Conservation (phyloP, 2,888 invertebrate species). For the Leptopilina syphax region DNA sequence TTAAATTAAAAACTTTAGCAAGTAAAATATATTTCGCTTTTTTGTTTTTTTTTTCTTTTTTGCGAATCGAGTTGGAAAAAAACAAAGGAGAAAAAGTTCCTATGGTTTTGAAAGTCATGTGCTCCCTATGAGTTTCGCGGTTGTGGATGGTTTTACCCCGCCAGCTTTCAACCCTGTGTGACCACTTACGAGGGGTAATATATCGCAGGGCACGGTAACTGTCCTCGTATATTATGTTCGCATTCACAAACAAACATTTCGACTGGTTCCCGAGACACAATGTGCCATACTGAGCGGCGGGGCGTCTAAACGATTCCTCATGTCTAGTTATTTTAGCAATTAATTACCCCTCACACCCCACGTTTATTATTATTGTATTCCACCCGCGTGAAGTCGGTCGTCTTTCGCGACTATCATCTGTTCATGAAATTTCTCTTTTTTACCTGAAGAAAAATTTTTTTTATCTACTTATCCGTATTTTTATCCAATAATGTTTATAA, state of each 20-base stretch:
- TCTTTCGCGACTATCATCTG: conserved; percentile 22
- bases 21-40: no score
- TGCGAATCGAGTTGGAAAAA: no score
- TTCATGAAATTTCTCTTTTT: conserved; percentile 19
- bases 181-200: conserved; percentile 71
- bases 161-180: conserved; percentile 53
- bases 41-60: no score
- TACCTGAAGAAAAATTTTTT: no score
- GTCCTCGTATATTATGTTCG: conserved; percentile 72
- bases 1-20: no score
- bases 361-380: conserved; percentile 38
- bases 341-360: conserved; percentile 63
- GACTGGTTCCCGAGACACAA: conserved; percentile 61
- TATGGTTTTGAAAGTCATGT: conserved; percentile 23
- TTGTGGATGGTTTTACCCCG: conserved; percentile 27
- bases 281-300: conserved; percentile 58
- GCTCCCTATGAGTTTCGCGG: conserved; percentile 36
- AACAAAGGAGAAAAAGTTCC: neutral
- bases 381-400: conserved; percentile 45
- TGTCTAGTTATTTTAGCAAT: conserved; percentile 73
- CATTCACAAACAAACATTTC: conserved; percentile 65
- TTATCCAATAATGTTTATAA: no score
- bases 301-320: conserved; percentile 71
- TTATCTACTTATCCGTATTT: no score
- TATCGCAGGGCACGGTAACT: conserved; percentile 71